Percentiles rank a stretch among this genome's conserved stretches.
These are phyloP conservation scores for Lanistes nyassanus DNA, from an alignment of 1,140 invertebrate species.

Conservation along the genomic window DNA sequence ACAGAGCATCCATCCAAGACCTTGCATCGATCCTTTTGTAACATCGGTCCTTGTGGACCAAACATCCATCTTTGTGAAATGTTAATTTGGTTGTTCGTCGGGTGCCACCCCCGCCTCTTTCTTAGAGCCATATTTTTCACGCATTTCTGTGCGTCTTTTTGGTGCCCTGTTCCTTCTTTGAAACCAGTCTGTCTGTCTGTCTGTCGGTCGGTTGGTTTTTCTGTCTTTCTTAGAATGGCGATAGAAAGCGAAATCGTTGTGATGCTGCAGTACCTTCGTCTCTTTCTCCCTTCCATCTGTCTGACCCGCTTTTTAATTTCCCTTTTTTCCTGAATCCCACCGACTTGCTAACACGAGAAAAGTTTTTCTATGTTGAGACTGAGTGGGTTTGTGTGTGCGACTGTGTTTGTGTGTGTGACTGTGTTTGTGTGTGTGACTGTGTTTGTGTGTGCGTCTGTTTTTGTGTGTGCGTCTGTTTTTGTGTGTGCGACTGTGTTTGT, in stretches of 20 bases:
- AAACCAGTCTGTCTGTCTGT: no score
- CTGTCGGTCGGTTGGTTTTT: not conserved
- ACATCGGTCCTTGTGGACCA: no score
- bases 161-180: not conserved
- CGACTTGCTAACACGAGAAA: not conserved
- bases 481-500: no score
- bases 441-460: slow-evolving; percentile 5
- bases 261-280: no score
- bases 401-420: slow-evolving; percentile 1
- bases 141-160: not conserved
- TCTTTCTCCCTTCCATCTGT: not conserved
- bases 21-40: no score
- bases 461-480: no score
- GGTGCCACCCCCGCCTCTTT: not conserved
- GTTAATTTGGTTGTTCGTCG: no score
- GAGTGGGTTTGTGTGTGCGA: not conserved
- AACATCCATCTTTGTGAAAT: no score
- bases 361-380: not conserved
- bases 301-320: not conserved
- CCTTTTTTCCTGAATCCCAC: not conserved
- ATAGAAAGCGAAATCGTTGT: no score
- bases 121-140: not conserved
- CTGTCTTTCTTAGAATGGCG: no score
- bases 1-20: no score
- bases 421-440: slow-evolving; percentile 5